Percentiles rank a stretch among this genome's conserved stretches.
Conservation (phyloP, 2,888 invertebrate genomes). For the Lamellibrachia satsuma region DNA sequence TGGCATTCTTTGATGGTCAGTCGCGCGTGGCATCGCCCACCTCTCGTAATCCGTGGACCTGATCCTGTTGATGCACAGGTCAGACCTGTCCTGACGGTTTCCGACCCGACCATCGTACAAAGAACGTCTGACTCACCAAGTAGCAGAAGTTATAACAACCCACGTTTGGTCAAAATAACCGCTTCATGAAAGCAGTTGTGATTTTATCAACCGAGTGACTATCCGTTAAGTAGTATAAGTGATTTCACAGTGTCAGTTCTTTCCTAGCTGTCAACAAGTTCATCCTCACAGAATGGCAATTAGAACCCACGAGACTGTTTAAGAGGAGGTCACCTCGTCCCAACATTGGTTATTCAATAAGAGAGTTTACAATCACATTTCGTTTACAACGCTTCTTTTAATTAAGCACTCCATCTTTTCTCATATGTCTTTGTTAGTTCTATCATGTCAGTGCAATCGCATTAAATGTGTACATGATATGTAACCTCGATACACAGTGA, state of each 20-base stretch:
- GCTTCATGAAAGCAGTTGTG: neutral
- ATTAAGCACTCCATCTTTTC: neutral
- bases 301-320: neutral
- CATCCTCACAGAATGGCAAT: neutral
- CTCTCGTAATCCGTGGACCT: neutral
- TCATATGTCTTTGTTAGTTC: neutral
- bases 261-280: neutral
- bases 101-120: too few species aligned
- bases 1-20: slow-evolving; percentile 9
- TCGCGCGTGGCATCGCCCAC: neutral
- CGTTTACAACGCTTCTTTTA: neutral
- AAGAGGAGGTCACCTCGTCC: neutral
- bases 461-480: neutral
- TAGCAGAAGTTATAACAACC: neutral
- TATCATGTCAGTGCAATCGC: neutral
- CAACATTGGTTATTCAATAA: neutral
- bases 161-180: neutral
- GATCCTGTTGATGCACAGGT: too few species aligned
- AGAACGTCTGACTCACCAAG: neutral
- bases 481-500: neutral
- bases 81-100: neutral
- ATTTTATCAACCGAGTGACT: neutral
- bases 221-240: neutral
- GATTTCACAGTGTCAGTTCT: neutral
- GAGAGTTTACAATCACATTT: neutral